These are phyloP conservation scores for Athalia circularis DNA, from an alignment of 2,888 invertebrate species.

Conservation along the genomic window DNA sequence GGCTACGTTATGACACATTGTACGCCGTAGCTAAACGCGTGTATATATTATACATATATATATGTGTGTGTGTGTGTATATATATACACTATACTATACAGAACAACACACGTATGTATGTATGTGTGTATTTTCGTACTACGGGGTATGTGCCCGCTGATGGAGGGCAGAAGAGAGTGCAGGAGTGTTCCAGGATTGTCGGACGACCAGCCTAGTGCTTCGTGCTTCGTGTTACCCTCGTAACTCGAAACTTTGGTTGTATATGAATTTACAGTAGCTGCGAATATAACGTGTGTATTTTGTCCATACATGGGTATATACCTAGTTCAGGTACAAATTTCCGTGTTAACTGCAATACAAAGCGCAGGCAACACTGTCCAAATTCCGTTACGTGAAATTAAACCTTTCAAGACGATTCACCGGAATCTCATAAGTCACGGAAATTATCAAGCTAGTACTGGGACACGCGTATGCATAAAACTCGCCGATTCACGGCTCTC, in stretches of 20 bases:
- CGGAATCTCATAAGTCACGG: too few relatives aligned
- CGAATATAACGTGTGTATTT: background rate
- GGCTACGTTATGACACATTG: slow-evolving; percentile 52
- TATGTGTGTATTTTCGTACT: too few relatives aligned
- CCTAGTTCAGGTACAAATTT: slow-evolving; percentile 10
- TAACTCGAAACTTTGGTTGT: slow-evolving; percentile 52
- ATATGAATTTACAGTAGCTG: slow-evolving; percentile 36
- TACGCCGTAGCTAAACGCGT: slow-evolving; percentile 40
- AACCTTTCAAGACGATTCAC: background rate
- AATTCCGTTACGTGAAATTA: background rate
- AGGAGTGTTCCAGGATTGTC: too few relatives aligned
- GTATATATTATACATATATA: background rate
- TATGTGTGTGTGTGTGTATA: too few relatives aligned
- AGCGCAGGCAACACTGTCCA: slow-evolving; percentile 44
- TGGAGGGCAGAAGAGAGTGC: too few relatives aligned
- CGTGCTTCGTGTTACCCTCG: slow-evolving; percentile 37
- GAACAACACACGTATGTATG: too few relatives aligned
- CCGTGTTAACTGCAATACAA: slow-evolving; percentile 52
- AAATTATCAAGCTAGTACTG: too few relatives aligned
- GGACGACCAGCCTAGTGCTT: slow-evolving; percentile 1
- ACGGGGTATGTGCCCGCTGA: too few relatives aligned
- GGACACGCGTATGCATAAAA: too few relatives aligned
- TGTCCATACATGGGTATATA: background rate
- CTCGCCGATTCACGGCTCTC: too few relatives aligned
- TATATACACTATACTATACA: too few relatives aligned